Evolutionary conservation across 2,888 invertebrate genomes (phyloP).

Genomic region (Criorhina ranunculi): DNA sequence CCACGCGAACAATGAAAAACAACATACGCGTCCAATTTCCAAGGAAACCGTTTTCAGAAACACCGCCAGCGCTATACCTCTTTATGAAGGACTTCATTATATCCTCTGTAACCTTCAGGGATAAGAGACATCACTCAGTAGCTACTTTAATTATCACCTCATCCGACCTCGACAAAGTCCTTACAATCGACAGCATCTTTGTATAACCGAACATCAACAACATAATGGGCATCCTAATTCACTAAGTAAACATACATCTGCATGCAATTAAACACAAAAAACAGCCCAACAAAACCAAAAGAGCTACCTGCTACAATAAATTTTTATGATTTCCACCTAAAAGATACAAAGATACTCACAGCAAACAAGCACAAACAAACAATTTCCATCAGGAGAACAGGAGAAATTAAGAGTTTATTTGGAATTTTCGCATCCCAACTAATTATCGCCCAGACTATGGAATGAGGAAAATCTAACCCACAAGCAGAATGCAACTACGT

Average conservation of each 20-base stretch:
- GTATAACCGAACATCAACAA: conserved; percentile 5
- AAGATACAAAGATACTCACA: conserved; percentile 25
- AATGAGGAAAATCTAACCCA: conserved; percentile 41
- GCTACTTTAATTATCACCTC: conserved; percentile 47
- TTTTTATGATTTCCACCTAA: conserved; percentile 63
- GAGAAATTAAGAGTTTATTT: conserved; percentile 54
- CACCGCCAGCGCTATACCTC: background rate
- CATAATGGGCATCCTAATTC: conserved; percentile 55
- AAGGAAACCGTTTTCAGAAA: background rate
- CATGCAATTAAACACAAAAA: conserved; percentile 48
- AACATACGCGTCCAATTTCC: conserved; percentile 14
- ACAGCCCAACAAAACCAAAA: conserved; percentile 38
- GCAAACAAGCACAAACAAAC: conserved; percentile 6
- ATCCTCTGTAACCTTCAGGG: background rate
- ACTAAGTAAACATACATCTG: conserved; percentile 61
- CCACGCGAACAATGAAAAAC: background rate
- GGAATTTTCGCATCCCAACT: conserved; percentile 72
- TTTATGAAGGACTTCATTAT: background rate
- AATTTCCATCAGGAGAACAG: background rate
- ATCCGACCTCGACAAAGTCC: conserved; percentile 26
- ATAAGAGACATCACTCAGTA: conserved; percentile 17
- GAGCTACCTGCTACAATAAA: conserved; percentile 36
- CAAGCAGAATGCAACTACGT: conserved; percentile 7
- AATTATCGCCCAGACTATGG: conserved; percentile 60
- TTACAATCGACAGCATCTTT: conserved; percentile 31